A percentile compares a stretch with the other conserved stretches of the same genome.
These are phyloP conservation scores for Pseudococcus longispinus DNA, from an alignment of 2,888 invertebrate genomes.

Conservation along the genomic window DNA sequence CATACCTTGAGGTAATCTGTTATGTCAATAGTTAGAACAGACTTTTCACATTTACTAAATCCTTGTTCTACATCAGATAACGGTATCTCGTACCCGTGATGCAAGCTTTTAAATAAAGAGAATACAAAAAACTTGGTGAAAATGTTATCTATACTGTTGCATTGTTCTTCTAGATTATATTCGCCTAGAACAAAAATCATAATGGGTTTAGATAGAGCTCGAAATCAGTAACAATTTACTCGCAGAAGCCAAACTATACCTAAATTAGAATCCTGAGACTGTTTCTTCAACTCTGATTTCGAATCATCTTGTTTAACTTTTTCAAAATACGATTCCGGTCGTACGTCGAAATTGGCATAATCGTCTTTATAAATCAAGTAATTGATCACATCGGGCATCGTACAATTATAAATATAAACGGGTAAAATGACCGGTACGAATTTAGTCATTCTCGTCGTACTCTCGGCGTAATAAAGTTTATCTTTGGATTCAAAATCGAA, in stretches of 20 bases:
- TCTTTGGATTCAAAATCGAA: slow-evolving; percentile 51
- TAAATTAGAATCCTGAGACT: neutral
- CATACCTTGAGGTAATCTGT: slow-evolving; percentile 70
- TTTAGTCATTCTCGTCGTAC: slow-evolving; percentile 53
- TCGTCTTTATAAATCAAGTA: slow-evolving; percentile 65
- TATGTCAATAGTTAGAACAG: slow-evolving; percentile 72
- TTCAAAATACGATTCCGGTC: neutral
- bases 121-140: slow-evolving; percentile 70
- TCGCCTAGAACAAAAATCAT: slow-evolving; percentile 19
- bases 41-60: slow-evolving; percentile 75
- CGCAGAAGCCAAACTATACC: neutral
- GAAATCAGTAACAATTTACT: neutral
- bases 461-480: slow-evolving; percentile 26
- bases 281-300: neutral
- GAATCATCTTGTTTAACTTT: neutral
- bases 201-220: neutral
- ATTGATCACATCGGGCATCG: slow-evolving; percentile 68
- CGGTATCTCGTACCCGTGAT: slow-evolving; percentile 68
- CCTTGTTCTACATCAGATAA: slow-evolving; percentile 73
- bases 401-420: slow-evolving; percentile 75
- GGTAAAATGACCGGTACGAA: slow-evolving; percentile 65
- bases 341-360: slow-evolving; percentile 59
- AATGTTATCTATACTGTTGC: slow-evolving; percentile 68
- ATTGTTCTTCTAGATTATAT: slow-evolving; percentile 63
- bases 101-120: slow-evolving; percentile 70